Conservation (phyloP, 2,113 vertebrate genomes). For the Rhea americana region DNA sequence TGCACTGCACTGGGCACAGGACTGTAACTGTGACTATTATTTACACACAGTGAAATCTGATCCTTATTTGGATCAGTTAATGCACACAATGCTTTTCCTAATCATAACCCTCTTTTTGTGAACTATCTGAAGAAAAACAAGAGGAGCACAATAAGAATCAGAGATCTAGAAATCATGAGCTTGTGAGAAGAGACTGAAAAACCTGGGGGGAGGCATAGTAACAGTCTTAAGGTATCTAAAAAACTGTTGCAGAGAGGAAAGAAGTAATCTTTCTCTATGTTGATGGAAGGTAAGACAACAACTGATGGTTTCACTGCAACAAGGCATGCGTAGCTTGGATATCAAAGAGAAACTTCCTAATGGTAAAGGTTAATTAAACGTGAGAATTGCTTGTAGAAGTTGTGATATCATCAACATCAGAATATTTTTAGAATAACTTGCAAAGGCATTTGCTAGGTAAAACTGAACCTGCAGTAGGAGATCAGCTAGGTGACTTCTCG, state of each 20-base stretch:
- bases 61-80: background rate
- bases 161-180: background rate
- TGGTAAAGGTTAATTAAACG: background rate
- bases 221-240: background rate
- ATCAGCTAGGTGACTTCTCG: background rate
- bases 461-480: background rate
- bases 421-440: background rate
- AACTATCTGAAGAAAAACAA: background rate
- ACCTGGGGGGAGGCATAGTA: background rate
- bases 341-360: background rate
- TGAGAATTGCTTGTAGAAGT: background rate
- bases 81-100: background rate
- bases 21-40: background rate
- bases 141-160: background rate
- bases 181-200: background rate
- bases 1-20: background rate
- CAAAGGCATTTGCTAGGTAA: background rate
- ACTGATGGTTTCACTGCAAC: background rate
- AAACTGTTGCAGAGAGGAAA: background rate
- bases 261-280: background rate
- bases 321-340: fast-evolving
- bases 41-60: background rate
- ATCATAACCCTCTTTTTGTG: background rate
- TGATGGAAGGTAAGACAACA: background rate
- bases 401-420: background rate